Percentiles rank a stretch among this genome's conserved stretches.
These are phyloP conservation scores for Heterochromis multidens DNA, from an alignment of 2,113 vertebrate species.

Conservation along the genomic window DNA sequence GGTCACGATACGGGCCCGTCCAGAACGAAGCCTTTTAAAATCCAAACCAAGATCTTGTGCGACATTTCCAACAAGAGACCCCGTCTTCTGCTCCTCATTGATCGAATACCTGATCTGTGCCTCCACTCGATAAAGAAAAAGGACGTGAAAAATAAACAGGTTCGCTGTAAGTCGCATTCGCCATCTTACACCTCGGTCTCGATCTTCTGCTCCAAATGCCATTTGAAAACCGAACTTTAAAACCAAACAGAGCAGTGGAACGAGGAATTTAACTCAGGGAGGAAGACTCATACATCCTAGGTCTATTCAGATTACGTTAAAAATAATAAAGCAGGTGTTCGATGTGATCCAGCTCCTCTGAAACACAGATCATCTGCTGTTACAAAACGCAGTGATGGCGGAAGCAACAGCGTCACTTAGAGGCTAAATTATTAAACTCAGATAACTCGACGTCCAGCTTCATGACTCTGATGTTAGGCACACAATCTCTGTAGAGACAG, in stretches of 20 bases:
- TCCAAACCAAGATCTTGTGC: constrained; percentile 59
- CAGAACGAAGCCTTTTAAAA: constrained; percentile 45
- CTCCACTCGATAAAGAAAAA: neutral
- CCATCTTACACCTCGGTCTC: neutral
- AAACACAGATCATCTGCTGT: neutral
- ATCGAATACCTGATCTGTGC: constrained; percentile 65
- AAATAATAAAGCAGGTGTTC: neutral
- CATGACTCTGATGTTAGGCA: neutral
- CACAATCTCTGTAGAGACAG: neutral
- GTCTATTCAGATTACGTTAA: neutral
- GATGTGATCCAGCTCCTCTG: neutral
- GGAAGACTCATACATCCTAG: neutral
- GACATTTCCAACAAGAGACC: constrained; percentile 58
- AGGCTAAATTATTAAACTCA: constrained; percentile 3
- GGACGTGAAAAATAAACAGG: neutral
- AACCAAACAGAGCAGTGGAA: neutral
- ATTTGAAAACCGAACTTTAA: neutral
- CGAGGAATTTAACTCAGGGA: neutral
- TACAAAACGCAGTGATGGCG: constrained; percentile 1
- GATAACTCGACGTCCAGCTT: neutral
- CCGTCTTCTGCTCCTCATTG: constrained; percentile 59
- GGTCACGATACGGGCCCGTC: constrained; percentile 58
- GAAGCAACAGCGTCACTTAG: constrained; percentile 62
- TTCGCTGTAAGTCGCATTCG: neutral
- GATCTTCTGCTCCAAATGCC: neutral